Percentiles rank a stretch among this genome's conserved stretches.
phyloP scores from a whole-genome alignment of 1,140 invertebrate species.

The Papilio dardanus region DNA sequence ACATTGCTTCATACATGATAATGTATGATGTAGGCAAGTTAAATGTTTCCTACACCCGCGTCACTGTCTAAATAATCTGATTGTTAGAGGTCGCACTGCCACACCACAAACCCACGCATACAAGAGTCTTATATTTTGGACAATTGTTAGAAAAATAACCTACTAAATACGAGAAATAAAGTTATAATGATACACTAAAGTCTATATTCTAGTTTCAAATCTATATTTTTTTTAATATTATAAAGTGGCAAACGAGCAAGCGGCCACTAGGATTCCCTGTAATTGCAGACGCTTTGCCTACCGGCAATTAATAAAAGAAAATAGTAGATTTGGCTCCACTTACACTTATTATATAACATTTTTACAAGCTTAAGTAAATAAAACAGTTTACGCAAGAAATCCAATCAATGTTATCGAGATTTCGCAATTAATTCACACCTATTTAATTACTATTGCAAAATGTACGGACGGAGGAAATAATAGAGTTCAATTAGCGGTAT shows the following conservation, averaged over 20 bases:
- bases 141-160: neutral
- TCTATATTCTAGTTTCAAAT: too few relatives aligned
- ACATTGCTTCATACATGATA: neutral
- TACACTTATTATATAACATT: too few relatives aligned
- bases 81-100: neutral
- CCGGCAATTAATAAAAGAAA: too few relatives aligned
- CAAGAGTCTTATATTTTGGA: neutral
- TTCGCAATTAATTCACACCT: neutral
- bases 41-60: neutral
- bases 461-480: neutral
- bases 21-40: neutral
- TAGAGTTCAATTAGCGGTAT: neutral
- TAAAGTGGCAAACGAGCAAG: too few relatives aligned
- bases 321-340: too few relatives aligned
- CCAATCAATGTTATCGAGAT: neutral
- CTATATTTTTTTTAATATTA: too few relatives aligned
- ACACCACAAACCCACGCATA: neutral
- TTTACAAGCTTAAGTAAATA: too few relatives aligned
- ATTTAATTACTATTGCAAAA: neutral
- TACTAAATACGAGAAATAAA: too few relatives aligned
- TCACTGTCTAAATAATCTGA: slow-evolving; percentile 10
- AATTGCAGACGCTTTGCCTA: too few relatives aligned
- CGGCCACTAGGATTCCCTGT: too few relatives aligned
- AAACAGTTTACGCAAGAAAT: neutral
- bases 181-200: neutral